Percentiles rank a stretch among this genome's conserved stretches.
phyloP scores from a whole-genome alignment of 1,140 invertebrate genomes.

The Akabosia matsudoensis region DNA sequence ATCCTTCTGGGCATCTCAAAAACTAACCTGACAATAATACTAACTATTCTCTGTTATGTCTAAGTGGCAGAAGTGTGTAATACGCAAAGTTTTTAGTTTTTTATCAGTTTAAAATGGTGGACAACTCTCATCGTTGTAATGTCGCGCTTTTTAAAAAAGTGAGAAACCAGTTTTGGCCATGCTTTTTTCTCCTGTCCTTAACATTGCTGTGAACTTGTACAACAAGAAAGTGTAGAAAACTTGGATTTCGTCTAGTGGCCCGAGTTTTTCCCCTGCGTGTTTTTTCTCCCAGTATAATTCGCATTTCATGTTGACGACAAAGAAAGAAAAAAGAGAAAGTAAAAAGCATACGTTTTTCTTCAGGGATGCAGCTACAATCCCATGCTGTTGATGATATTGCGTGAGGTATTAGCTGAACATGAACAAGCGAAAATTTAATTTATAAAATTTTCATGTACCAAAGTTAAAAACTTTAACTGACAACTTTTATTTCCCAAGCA shows the following conservation, averaged over 20 bases:
- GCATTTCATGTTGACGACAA: not conserved
- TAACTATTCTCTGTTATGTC: no score
- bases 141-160: not conserved
- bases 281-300: conserved; percentile 1
- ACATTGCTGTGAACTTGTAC: no score
- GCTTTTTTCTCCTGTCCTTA: no score
- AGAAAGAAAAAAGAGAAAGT: not conserved
- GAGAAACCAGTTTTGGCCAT: no score
- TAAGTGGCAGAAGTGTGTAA: not conserved
- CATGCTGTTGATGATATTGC: not conserved
- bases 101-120: not conserved
- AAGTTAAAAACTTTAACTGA: conserved; percentile 44
- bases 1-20: not conserved
- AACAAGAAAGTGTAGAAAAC: no score
- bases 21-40: not conserved
- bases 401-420: not conserved
- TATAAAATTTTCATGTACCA: conserved; percentile 43
- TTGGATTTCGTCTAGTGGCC: no score
- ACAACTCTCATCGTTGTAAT: not conserved
- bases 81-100: not conserved
- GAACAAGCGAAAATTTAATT: conserved; percentile 42
- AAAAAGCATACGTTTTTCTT: not conserved
- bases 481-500: conserved; percentile 39
- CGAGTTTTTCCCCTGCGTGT: not conserved
- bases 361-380: no score